Conservation (phyloP, 2,113 vertebrate genomes). For the Brachionichthys hirsutus region DNA sequence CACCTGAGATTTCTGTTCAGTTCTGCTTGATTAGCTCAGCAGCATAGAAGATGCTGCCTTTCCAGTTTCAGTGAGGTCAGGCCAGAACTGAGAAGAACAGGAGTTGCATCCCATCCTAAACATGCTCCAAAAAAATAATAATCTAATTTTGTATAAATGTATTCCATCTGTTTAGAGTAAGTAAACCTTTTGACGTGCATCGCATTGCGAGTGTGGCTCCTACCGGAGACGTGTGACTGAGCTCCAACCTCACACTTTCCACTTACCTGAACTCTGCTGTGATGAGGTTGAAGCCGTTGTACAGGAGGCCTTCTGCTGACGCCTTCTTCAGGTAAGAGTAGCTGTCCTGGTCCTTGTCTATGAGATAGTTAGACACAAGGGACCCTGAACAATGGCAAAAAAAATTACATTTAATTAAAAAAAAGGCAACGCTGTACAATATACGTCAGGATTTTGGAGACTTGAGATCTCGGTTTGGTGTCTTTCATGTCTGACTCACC, state of each 20-base stretch:
- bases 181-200: not conserved
- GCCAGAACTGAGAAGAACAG: constrained; percentile 19
- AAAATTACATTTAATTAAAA: no score
- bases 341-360: constrained; percentile 83
- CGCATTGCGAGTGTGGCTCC: not conserved
- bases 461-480: not conserved
- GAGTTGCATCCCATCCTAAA: constrained; percentile 9
- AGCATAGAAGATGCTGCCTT: constrained; percentile 29
- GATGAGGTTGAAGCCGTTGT: constrained; percentile 97
- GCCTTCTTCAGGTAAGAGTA: constrained; percentile 93
- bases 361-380: constrained; percentile 91
- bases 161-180: not conserved
- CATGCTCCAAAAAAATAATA: constrained; percentile 6
- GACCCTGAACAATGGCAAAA: constrained; percentile 76
- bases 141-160: not conserved
- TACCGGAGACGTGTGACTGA: not conserved
- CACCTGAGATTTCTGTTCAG: constrained; percentile 29
- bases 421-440: no score
- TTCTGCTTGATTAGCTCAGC: constrained; percentile 14
- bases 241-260: constrained; percentile 1
- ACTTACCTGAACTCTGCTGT: constrained; percentile 94
- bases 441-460: not conserved
- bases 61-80: constrained; percentile 22
- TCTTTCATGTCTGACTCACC: constrained; percentile 71
- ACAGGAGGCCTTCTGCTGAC: constrained; percentile 87